Conservation (phyloP, 1,140 invertebrate genomes). For the Homarus americanus region DNA sequence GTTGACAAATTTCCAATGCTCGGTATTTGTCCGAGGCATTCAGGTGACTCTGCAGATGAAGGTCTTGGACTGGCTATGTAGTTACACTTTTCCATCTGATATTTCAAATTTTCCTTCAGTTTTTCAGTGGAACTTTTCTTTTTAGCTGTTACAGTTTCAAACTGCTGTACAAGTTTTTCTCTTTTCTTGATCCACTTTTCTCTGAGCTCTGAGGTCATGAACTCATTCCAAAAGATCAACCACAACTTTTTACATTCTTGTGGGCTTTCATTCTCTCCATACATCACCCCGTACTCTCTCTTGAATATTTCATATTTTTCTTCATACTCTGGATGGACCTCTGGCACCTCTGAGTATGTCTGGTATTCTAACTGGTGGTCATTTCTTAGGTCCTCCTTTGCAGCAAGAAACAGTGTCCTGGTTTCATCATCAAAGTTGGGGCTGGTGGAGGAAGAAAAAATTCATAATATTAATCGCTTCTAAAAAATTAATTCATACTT, state of each 20-base stretch:
- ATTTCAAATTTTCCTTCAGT: neutral
- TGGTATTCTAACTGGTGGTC: slow-evolving; percentile 6
- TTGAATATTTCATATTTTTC: slow-evolving; percentile 14
- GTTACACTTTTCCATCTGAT: neutral
- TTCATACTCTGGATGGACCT: slow-evolving; percentile 15
- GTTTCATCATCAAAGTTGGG: slow-evolving; percentile 3
- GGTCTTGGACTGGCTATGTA: neutral
- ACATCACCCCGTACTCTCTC: neutral
- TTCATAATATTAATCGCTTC: neutral
- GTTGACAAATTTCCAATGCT: neutral
- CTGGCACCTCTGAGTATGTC: neutral
- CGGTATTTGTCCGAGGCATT: neutral
- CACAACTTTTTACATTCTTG: slow-evolving; percentile 6
- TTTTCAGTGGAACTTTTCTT: neutral
- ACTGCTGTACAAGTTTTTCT: neutral
- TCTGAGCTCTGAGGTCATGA: neutral
- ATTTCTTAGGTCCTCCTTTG: neutral
- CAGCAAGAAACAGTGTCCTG: neutral
- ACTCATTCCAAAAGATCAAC: neutral
- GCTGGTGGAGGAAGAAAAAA: neutral
- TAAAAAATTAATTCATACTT: too few relatives aligned
- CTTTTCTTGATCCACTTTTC: neutral
- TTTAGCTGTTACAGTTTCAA: neutral
- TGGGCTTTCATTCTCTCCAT: neutral
- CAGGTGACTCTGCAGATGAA: neutral